Conservation (phyloP, 2,113 vertebrate species). For the Panthera tigris region DNA sequence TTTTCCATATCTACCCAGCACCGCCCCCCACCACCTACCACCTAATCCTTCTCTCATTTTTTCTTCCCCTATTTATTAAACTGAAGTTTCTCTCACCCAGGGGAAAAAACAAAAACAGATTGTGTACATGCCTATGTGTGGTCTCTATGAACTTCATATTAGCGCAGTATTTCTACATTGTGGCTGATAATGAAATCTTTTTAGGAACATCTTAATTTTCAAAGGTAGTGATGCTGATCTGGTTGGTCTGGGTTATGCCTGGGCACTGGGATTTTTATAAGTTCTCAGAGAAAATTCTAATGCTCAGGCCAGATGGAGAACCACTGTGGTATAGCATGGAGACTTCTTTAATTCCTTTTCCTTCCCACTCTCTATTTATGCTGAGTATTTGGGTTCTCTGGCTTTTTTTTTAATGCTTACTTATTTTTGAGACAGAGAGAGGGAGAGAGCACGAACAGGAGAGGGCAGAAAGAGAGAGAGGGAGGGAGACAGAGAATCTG, state of each 20-base stretch:
- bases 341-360: neutral
- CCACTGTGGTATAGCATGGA: neutral
- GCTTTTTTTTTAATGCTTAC: neutral
- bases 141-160: neutral
- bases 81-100: neutral
- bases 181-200: neutral
- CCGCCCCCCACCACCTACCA: neutral
- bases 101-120: neutral
- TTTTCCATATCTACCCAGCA: neutral
- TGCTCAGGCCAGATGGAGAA: neutral
- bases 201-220: neutral
- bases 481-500: too few relatives aligned
- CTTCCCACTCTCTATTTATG: neutral
- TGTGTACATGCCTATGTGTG: accelerated
- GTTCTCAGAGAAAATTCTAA: neutral
- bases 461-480: too few relatives aligned
- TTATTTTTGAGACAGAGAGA: too few relatives aligned
- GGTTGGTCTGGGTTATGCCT: neutral
- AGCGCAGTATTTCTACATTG: neutral
- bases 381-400: neutral
- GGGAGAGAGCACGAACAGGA: accelerated
- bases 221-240: neutral
- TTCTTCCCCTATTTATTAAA: neutral
- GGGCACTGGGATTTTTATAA: neutral
- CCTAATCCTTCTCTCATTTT: neutral